These are phyloP conservation scores for Cerceris rybyensis DNA, from an alignment of 2,888 invertebrate species.

Conservation along the genomic window DNA sequence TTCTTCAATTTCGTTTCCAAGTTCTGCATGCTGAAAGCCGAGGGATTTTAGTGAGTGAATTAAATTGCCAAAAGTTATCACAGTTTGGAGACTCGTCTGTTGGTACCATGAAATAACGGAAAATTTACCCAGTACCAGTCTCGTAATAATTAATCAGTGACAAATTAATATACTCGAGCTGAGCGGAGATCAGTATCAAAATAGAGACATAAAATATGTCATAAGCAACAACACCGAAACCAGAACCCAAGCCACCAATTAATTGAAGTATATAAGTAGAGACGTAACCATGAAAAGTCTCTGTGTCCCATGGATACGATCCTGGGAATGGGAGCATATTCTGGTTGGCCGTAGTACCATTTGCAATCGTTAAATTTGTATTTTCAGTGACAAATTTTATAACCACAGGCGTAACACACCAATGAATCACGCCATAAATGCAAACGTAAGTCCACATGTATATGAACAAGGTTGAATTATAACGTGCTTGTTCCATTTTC, in stretches of 20 bases:
- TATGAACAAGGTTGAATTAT: slow-evolving; percentile 39
- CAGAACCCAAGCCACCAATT: slow-evolving; percentile 57
- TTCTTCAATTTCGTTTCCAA: slow-evolving; percentile 49
- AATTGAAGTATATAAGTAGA: slow-evolving; percentile 60
- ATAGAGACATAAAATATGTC: slow-evolving; percentile 63
- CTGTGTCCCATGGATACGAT: slow-evolving; percentile 63
- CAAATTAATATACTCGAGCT: slow-evolving; percentile 61
- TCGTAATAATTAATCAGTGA: slow-evolving; percentile 33
- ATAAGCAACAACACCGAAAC: slow-evolving; percentile 59
- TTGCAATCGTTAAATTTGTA: slow-evolving; percentile 15
- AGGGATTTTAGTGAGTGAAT: too few relatives aligned
- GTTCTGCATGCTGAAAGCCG: not conserved
- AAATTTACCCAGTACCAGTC: not conserved
- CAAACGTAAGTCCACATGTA: slow-evolving; percentile 54
- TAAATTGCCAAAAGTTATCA: not conserved
- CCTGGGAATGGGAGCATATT: slow-evolving; percentile 57
- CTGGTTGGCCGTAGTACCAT: slow-evolving; percentile 20
- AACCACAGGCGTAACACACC: slow-evolving; percentile 62
- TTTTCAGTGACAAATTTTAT: not conserved
- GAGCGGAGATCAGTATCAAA: slow-evolving; percentile 57
- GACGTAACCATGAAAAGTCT: slow-evolving; percentile 46
- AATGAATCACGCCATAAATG: slow-evolving; percentile 62
- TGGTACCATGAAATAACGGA: not conserved
- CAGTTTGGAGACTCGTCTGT: not conserved
- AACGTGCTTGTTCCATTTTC: slow-evolving; percentile 30